Conservation (phyloP, 64 coral and sea anemone genomes). For the Catalaphyllia jardinei region DNA sequence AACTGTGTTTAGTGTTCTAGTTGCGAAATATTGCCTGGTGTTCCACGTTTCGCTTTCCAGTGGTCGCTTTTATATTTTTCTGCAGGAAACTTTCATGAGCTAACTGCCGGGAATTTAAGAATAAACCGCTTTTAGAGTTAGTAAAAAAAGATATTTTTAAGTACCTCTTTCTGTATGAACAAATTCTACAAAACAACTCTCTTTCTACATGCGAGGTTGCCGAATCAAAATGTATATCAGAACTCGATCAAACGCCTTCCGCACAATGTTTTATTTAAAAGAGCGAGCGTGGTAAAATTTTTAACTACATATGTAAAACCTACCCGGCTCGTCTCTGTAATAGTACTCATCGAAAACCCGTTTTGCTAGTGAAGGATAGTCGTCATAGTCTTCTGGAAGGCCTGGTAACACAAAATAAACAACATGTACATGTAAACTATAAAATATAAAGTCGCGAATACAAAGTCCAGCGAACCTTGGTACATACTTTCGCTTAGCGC, state of each 20-base stretch:
- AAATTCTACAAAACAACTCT: too few relatives aligned
- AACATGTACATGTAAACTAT: not conserved
- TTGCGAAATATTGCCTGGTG: not conserved
- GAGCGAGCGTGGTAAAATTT: too few relatives aligned
- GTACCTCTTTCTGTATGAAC: too few relatives aligned
- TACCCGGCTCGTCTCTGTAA: not conserved
- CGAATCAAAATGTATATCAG: too few relatives aligned
- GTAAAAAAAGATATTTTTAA: too few relatives aligned
- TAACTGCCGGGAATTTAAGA: too few relatives aligned
- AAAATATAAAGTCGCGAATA: not conserved
- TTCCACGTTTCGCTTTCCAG: not conserved
- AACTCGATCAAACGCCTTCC: too few relatives aligned
- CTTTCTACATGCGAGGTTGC: too few relatives aligned
- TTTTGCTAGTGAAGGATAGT: too few relatives aligned
- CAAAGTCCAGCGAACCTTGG: not conserved
- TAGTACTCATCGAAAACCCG: not conserved
- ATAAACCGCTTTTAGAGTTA: too few relatives aligned
- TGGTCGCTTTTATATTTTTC: not conserved
- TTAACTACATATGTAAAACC: not conserved
- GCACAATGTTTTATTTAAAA: too few relatives aligned
- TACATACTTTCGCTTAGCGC: not conserved
- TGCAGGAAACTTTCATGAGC: too few relatives aligned
- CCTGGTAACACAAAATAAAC: slow-evolving; percentile 18
- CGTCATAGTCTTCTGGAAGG: not conserved
- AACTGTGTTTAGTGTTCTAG: not conserved